Conservation (phyloP, 1,140 invertebrate genomes). For the Aethina tumida region DNA sequence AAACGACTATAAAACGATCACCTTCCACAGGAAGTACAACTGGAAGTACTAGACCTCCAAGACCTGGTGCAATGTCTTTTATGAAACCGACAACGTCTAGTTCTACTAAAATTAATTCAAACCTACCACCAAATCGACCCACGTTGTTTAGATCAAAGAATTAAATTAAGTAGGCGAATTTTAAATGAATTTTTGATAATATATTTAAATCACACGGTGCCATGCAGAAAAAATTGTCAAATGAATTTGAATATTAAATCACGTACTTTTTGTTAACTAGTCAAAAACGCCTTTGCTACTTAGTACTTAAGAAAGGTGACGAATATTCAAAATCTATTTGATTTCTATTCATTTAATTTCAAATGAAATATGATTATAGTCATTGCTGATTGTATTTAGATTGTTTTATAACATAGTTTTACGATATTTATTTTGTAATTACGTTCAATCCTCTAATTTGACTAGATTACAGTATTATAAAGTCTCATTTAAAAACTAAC, state of each 20-base stretch:
- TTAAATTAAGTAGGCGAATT: conserved; percentile 5
- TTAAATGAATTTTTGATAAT: neutral
- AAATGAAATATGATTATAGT: conserved; percentile 1
- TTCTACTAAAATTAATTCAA: conserved; percentile 26
- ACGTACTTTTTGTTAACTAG: conserved; percentile 14
- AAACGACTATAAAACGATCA: conserved; percentile 13
- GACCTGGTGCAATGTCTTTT: conserved; percentile 23
- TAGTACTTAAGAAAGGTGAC: neutral
- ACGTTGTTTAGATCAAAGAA: conserved; percentile 18
- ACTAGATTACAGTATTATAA: conserved; percentile 13
- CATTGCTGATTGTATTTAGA: conserved; percentile 1
- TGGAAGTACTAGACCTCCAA: conserved; percentile 18
- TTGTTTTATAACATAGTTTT: neutral
- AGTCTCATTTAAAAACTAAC: conserved; percentile 16
- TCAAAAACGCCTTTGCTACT: conserved; percentile 12
- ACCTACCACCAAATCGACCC: conserved; percentile 2
- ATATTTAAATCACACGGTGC: conserved; percentile 1
- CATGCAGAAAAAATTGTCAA: neutral
- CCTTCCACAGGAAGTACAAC: conserved; percentile 12
- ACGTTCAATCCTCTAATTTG: conserved; percentile 1
- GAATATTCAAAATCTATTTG: neutral
- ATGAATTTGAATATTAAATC: neutral
- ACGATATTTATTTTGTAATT: neutral
- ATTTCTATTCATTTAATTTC: no score
- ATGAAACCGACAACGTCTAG: conserved; percentile 36